Percentiles rank a stretch among this genome's conserved stretches.
phyloP scores from a whole-genome alignment of 2,113 vertebrate species.

The Varanus salvator region DNA sequence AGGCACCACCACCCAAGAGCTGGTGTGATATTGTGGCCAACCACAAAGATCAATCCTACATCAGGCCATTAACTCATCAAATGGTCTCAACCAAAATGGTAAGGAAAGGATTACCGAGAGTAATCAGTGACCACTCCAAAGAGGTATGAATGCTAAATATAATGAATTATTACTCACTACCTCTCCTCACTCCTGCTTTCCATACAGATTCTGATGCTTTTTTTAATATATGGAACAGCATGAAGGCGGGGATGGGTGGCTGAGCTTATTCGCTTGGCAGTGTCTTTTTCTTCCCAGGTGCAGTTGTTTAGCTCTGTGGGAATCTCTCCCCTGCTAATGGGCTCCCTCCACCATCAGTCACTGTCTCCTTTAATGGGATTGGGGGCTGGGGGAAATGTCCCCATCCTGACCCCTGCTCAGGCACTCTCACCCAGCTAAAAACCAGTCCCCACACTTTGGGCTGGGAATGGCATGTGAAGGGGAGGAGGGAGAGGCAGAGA shows the following conservation, averaged over 20 bases:
- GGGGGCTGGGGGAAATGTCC: conserved; percentile 5
- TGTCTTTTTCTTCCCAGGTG: not conserved
- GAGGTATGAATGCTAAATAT: not conserved
- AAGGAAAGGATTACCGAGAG: not conserved
- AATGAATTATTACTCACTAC: not conserved
- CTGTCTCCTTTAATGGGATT: conserved; percentile 27
- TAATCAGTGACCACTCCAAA: not conserved
- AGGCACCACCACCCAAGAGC: not conserved
- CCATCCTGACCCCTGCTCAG: conserved; percentile 5
- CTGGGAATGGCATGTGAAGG: conserved; percentile 32
- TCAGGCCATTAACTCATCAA: not conserved
- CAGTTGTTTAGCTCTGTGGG: not conserved
- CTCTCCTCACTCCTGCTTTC: not conserved
- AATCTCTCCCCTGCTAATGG: not conserved
- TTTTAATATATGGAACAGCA: not conserved
- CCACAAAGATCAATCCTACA: not conserved
- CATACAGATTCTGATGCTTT: not conserved
- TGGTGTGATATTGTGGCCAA: not conserved
- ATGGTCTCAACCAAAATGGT: not conserved
- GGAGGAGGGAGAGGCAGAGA: conserved; percentile 16
- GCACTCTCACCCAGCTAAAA: not conserved
- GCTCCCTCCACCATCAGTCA: conserved; percentile 23
- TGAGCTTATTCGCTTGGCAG: not conserved
- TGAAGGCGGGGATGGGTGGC: not conserved
- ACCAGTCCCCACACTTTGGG: not conserved